Evolutionary conservation across 2,888 invertebrate genomes (phyloP).

Genomic region (Cremastinae sp.): DNA sequence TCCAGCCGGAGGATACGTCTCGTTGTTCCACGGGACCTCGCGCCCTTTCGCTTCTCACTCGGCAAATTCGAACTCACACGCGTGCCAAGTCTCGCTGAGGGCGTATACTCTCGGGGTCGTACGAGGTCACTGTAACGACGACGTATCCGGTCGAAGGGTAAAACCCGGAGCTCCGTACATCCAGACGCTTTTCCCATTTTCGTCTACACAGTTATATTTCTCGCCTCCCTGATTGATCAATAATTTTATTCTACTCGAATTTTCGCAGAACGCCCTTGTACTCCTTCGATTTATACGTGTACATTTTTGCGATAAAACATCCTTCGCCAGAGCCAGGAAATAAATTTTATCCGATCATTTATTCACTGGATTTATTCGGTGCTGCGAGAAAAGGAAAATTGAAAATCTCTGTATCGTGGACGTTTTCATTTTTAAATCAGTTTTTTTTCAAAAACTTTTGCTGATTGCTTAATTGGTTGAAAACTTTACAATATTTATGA

Average conservation of each 20-base stretch:
- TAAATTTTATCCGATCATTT: no score
- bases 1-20: conserved; percentile 11
- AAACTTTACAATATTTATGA: no score
- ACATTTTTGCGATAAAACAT: no score
- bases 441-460: neutral
- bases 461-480: conserved; percentile 11
- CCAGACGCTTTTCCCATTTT: conserved; percentile 20
- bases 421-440: neutral
- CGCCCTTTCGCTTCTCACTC: neutral
- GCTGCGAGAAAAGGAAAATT: no score
- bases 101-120: conserved; percentile 33
- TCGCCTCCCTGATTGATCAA: conserved; percentile 14
- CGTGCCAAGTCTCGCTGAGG: conserved; percentile 7
- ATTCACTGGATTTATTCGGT: no score
- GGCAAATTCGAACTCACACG: neutral
- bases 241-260: conserved; percentile 19
- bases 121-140: conserved; percentile 53
- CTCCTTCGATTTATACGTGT: neutral
- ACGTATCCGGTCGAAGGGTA: conserved; percentile 33
- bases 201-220: conserved; percentile 18
- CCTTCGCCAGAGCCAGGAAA: no score
- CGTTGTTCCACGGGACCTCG: neutral
- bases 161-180: conserved; percentile 23
- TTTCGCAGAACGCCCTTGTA: conserved; percentile 13
- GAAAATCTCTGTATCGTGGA: no score